phyloP scores from a whole-genome alignment of 2,797 vertebrate species.

The Poecilia picta region DNA sequence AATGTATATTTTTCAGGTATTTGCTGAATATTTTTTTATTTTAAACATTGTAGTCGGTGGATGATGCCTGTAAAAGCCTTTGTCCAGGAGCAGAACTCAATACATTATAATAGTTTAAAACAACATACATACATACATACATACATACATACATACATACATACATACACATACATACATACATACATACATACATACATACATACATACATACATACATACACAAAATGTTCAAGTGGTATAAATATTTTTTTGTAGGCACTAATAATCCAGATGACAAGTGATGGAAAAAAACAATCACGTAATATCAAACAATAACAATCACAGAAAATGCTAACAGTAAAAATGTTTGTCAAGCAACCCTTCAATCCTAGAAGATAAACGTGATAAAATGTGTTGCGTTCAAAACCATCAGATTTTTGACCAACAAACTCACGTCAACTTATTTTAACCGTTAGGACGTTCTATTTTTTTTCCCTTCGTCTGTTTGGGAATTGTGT shows the following conservation, averaged over 20 bases:
- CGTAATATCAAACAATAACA: not conserved
- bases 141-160: too few species aligned
- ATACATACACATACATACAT: not conserved
- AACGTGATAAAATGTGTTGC: slow-evolving; percentile 28
- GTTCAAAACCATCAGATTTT: slow-evolving; percentile 28
- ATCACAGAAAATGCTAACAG: not conserved
- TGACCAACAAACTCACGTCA: not conserved
- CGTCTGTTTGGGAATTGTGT: too few species aligned
- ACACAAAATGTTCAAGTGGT: not conserved
- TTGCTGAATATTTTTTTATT: too few species aligned
- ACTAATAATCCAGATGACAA: not conserved
- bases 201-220: not conserved
- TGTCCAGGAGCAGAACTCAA: too few species aligned
- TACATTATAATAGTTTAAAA: too few species aligned
- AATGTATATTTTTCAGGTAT: too few species aligned
- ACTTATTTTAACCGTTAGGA: not conserved
- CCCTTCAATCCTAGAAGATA: not conserved
- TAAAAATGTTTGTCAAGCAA: not conserved
- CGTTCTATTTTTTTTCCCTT: not conserved
- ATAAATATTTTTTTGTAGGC: not conserved
- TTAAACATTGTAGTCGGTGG: too few species aligned
- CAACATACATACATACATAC: too few species aligned
- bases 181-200: not conserved
- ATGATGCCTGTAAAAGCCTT: too few species aligned
- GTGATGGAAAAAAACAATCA: not conserved